Percentiles rank a stretch among this genome's conserved stretches.
Evolutionary conservation across 2,113 vertebrate genomes (phyloP).

Genomic region (Mesocricetus auratus): DNA sequence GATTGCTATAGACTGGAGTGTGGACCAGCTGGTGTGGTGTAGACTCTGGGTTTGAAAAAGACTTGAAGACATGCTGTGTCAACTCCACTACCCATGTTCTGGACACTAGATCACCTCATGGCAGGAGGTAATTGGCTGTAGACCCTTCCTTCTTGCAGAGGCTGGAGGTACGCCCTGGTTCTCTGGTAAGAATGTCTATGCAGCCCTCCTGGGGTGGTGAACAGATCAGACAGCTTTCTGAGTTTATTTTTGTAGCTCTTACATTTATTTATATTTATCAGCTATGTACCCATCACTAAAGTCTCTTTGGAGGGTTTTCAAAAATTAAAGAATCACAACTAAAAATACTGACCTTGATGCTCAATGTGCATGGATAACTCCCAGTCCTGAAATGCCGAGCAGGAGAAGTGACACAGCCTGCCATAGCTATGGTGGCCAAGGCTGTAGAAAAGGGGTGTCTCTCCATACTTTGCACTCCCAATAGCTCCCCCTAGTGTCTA

Average conservation of each 20-base stretch:
- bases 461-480: rapidly evolving
- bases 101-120: rapidly evolving
- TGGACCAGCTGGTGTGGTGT: no score
- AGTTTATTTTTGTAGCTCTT: conserved; percentile 48
- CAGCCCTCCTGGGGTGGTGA: rapidly evolving
- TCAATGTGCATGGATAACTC: not conserved
- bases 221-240: not conserved
- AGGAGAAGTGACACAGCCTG: rapidly evolving
- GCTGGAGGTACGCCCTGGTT: rapidly evolving
- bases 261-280: conserved; percentile 58
- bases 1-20: rapidly evolving
- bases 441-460: rapidly evolving
- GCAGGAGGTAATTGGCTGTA: rapidly evolving
- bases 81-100: rapidly evolving
- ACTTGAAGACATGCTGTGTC: rapidly evolving
- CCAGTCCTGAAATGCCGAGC: rapidly evolving
- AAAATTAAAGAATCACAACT: conserved; percentile 70
- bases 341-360: conserved; percentile 67
- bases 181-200: rapidly evolving
- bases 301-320: conserved; percentile 71
- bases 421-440: rapidly evolving
- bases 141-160: rapidly evolving
- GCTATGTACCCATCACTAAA: not conserved
- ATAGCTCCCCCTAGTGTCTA: rapidly evolving
- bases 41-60: rapidly evolving